These are phyloP conservation scores for Maniola hyperantus DNA, from an alignment of 2,888 invertebrate genomes.

Conservation along the genomic window DNA sequence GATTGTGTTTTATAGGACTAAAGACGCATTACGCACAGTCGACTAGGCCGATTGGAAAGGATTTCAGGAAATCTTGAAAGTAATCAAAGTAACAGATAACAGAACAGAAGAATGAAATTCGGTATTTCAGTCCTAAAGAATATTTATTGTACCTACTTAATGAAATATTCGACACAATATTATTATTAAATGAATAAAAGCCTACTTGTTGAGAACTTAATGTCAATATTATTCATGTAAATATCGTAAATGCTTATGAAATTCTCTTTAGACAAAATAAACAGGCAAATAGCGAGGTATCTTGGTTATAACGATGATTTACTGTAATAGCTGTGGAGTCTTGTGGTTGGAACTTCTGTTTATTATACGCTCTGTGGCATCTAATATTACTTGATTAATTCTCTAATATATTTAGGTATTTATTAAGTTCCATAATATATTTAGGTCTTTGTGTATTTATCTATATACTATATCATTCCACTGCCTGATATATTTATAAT, in stretches of 20 bases:
- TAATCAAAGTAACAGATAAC: too few relatives aligned
- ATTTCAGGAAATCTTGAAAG: too few relatives aligned
- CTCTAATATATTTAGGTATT: background rate
- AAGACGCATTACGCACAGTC: too few relatives aligned
- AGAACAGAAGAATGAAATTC: too few relatives aligned
- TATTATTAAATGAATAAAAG: background rate
- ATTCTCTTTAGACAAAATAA: constrained; percentile 29
- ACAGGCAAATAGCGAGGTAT: constrained; percentile 24
- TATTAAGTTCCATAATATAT: too few relatives aligned
- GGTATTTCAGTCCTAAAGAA: too few relatives aligned
- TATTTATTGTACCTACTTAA: background rate
- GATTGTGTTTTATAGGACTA: too few relatives aligned
- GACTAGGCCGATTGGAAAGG: background rate
- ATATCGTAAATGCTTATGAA: constrained; percentile 30
- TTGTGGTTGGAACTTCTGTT: constrained; percentile 9
- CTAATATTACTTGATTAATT: background rate
- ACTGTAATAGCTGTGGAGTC: constrained; percentile 28
- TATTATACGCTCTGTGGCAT: constrained; percentile 14
- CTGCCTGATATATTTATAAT: too few relatives aligned
- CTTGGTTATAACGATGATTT: constrained; percentile 33
- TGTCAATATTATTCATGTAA: constrained; percentile 13
- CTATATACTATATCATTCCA: too few relatives aligned
- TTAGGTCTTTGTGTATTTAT: too few relatives aligned
- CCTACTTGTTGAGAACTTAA: constrained; percentile 1
- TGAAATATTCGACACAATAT: background rate